Evolutionary conservation across 2,888 invertebrate genomes (phyloP).

Genomic region (Schrankia costaestrigalis): DNA sequence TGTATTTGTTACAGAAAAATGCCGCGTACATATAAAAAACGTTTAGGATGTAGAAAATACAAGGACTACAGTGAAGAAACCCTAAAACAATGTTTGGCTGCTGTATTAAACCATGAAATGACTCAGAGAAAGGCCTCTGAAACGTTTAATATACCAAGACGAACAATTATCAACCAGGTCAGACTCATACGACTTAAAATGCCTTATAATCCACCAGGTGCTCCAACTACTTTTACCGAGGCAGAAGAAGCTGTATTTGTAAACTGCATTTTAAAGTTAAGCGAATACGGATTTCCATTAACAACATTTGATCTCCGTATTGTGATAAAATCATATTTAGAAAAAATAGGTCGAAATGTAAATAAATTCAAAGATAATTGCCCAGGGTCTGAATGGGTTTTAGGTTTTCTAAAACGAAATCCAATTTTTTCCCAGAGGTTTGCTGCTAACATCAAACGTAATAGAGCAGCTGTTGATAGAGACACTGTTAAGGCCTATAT

Average conservation of each 20-base stretch:
- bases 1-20: too few relatives aligned
- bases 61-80: not conserved
- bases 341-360: not conserved
- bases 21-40: not conserved
- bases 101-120: not conserved
- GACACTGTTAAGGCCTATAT: too few relatives aligned
- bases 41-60: not conserved
- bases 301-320: not conserved
- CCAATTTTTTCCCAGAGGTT: not conserved
- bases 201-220: not conserved
- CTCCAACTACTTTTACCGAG: not conserved
- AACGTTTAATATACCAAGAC: not conserved
- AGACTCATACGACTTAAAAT: not conserved
- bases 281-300: not conserved
- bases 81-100: not conserved
- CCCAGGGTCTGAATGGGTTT: not conserved
- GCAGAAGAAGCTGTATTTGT: not conserved
- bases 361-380: not conserved
- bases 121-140: not conserved
- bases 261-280: not conserved
- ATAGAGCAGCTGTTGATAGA: not conserved
- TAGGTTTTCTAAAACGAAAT: not conserved
- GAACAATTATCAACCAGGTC: not conserved
- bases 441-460: not conserved
- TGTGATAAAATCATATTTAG: not conserved